Conservation (phyloP, 2,797 vertebrate genomes). For the Sebastes glaucus region DNA sequence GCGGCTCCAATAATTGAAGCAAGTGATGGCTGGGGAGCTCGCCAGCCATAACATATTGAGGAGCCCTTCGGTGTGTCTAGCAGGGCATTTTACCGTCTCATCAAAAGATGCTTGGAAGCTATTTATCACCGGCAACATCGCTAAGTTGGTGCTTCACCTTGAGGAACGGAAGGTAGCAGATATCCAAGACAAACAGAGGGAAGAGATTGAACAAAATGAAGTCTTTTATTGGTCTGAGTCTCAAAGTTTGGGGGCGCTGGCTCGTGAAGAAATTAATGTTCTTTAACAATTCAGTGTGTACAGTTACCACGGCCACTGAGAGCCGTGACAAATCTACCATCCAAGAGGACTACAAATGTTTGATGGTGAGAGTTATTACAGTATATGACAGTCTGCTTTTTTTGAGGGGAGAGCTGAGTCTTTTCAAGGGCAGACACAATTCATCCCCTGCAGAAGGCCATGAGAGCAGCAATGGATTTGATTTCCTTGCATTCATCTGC, state of each 20-base stretch:
- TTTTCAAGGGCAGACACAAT: constrained; percentile 12
- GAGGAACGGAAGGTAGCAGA: constrained; percentile 6
- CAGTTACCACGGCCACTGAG: background rate
- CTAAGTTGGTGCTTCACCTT: constrained; percentile 41
- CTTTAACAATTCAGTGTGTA: constrained; percentile 1
- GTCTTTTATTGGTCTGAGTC: constrained; percentile 30
- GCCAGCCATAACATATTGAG: constrained; percentile 53
- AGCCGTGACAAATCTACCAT: constrained; percentile 13
- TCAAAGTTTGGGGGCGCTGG: background rate
- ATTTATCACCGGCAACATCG: constrained; percentile 45
- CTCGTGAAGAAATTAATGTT: constrained; percentile 17
- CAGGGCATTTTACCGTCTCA: constrained; percentile 50
- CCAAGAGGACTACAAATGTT: background rate
- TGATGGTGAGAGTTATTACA: background rate
- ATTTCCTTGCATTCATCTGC: background rate
- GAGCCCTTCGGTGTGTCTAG: constrained; percentile 29
- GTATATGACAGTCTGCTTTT: background rate
- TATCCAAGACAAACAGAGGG: constrained; percentile 21
- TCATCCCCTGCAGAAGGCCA: background rate
- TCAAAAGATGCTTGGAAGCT: constrained; percentile 43
- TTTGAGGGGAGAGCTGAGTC: background rate
- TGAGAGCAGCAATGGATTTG: background rate
- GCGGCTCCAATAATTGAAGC: constrained; percentile 38
- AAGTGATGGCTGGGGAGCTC: constrained; percentile 14
- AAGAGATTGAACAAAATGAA: constrained; percentile 17